Evolutionary conservation across 2,888 invertebrate genomes (phyloP), one percentile per base, ranked within the genome.

Genomic region (Drosophila robusta): DNA sequence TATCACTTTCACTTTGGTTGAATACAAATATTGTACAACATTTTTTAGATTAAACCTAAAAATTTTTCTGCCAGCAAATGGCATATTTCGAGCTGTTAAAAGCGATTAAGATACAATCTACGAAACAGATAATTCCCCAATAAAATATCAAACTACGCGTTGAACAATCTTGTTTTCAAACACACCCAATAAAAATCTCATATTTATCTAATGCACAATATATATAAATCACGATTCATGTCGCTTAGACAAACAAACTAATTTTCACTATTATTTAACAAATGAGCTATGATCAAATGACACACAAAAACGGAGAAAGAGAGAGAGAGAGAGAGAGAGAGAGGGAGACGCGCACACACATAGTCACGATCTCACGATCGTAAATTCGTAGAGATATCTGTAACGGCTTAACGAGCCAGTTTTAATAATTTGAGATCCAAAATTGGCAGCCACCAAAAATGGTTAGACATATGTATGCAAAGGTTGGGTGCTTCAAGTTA

Each of bases 181-280:
- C 39, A 64, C 55, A 51, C 51, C 50, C 67, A 58, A 55, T 49
- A 60, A 54, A 49, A 77, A 61, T 42, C 49, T 41, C 3, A 64
- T 54, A 61, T 58, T 76, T 76, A 78, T 51, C 49, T 70, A 45
- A 26, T 14, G 45, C 56, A 56, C 65, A 63, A 64, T 60, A 50
- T 55, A 62, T 47, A 81, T 83, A 86, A 83, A 86, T 80, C 87
- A 83, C 63, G 57, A 68, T 64, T 42, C 66, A 42, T 83, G 80
- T 86, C 83, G 49, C 24, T 49, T 47, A 50, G 72, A 66, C 79
- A 75, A 76, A 86, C 74, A 73, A 83, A 78, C 75, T 78, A 78
- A 81, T 81, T 81, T 86, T 83, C 84, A 86, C 80, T 83, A 80
- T 81, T 80, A 80, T 76, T 83, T 68, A 80, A 87, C 80, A 81